Evolutionary conservation across 2,888 invertebrate genomes (phyloP).

Genomic region (Aphidoletes aphidimyza): DNA sequence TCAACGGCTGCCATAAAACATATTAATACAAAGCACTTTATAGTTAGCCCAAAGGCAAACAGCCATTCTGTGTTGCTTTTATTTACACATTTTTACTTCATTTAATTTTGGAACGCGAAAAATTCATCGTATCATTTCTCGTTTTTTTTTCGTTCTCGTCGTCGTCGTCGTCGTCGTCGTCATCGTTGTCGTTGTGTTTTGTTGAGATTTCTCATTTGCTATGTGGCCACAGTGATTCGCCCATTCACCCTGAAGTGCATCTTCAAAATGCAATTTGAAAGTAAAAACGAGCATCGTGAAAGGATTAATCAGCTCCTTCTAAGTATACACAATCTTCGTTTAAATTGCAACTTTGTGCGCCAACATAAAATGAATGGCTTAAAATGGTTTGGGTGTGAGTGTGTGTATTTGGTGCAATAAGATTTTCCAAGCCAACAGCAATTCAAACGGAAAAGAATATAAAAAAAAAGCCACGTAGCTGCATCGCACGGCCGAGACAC

Average conservation of each 20-base stretch:
- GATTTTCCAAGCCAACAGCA: no score
- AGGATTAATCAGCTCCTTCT: constrained; percentile 39
- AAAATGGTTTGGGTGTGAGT: neutral
- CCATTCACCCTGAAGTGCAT: constrained; percentile 10
- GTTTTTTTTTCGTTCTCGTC: neutral
- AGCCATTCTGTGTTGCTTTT: neutral
- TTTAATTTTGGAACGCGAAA: constrained; percentile 23
- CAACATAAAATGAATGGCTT: constrained; percentile 1
- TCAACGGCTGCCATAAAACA: constrained; percentile 22
- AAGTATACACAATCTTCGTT: constrained; percentile 15
- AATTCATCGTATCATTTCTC: neutral
- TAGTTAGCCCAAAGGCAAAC: neutral
- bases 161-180: no score
- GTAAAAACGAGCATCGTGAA: constrained; percentile 26
- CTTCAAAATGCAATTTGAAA: constrained; percentile 41
- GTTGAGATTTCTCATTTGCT: neutral
- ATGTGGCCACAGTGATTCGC: neutral
- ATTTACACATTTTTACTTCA: constrained; percentile 39
- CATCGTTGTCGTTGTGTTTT: neutral
- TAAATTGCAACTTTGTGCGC: constrained; percentile 18
- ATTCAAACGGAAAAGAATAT: neutral
- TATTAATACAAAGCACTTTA: constrained; percentile 24
- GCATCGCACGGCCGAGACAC: neutral
- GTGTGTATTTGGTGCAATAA: neutral
- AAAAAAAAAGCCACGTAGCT: neutral